Evolutionary conservation across 2,113 vertebrate species (phyloP), one percentile per base, ranked within the genome.

Genomic region (Phyllopteryx taeniolatus): DNA sequence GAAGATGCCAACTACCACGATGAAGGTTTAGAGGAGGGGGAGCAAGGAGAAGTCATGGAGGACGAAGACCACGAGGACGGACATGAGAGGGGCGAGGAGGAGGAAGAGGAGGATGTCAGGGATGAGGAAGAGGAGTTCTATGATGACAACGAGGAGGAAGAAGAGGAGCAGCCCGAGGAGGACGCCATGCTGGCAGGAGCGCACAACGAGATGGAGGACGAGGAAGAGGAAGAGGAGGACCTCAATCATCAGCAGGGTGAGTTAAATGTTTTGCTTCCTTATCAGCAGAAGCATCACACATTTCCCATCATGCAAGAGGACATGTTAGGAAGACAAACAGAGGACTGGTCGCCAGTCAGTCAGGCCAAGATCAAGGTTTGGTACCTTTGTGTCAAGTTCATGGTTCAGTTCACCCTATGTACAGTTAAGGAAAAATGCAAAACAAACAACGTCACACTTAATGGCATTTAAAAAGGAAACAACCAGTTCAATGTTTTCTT

Each of bases 221-320:
- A 92, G 27, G 90, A 93, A 57, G 92, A 92, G 27, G 90, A 93
- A 57, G 92, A 92, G 43, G 90, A 91, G 73, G 87, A 89, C 78
- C 73, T 78, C 56, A 76, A 71, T 17, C 72, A 47, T 82, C 79
- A 62, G 79, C 85, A 75, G 57, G 86, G 92, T 93, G 83, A 91
- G 89, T 74, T 42, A 20, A 4, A 1, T 5, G n/a, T 22, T 63
- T 20, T 12, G 8, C 9, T 62, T 62, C 3, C 14, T 62, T 27
- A 20, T 44, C 43, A 44, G 6, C 43, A 44, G 43, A 27, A 27
- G 27, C 27, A 27, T 27, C 27, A 27, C 46, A 11, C 11, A 5
- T 56, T 56, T 56, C n/a, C n/a, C 27, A 59, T 59, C 46, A 13
- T 47, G 46, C 35, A 39, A 39, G 4, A 39, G 35, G 35, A 39